Evolutionary conservation across 2,797 vertebrate genomes (phyloP).

Genomic region (Helarctos malayanus): DNA sequence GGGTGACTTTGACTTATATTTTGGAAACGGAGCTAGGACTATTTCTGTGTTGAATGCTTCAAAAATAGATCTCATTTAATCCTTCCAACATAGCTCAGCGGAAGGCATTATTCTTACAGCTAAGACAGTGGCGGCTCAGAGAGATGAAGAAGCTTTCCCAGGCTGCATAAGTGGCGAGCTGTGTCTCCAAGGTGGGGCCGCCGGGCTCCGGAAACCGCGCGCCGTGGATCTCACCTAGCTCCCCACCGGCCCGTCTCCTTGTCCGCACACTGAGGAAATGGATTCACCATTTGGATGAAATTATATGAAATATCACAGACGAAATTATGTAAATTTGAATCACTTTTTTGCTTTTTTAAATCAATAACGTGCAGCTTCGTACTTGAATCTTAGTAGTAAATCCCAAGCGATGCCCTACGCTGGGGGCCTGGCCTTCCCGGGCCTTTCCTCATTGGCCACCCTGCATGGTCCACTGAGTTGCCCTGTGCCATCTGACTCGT

Average conservation of each 20-base stretch:
- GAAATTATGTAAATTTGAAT: background rate
- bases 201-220: background rate
- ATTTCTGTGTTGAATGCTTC: background rate
- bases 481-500: background rate
- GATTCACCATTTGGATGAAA: background rate
- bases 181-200: background rate
- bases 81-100: background rate
- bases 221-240: background rate
- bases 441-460: background rate
- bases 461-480: too few species aligned
- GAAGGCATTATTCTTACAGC: background rate
- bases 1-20: background rate
- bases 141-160: background rate
- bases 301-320: background rate
- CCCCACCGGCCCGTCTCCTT: background rate
- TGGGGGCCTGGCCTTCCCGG: background rate
- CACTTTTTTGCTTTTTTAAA: background rate
- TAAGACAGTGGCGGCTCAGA: background rate
- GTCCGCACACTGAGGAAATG: background rate
- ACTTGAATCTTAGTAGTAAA: background rate
- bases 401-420: background rate
- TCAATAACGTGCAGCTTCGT: background rate
- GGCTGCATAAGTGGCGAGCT: rapidly evolving
- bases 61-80: background rate
- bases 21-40: background rate